These are phyloP conservation scores for Imbricaverruca yamaguchii DNA, from an alignment of 2,888 invertebrate genomes.

Conservation along the genomic window DNA sequence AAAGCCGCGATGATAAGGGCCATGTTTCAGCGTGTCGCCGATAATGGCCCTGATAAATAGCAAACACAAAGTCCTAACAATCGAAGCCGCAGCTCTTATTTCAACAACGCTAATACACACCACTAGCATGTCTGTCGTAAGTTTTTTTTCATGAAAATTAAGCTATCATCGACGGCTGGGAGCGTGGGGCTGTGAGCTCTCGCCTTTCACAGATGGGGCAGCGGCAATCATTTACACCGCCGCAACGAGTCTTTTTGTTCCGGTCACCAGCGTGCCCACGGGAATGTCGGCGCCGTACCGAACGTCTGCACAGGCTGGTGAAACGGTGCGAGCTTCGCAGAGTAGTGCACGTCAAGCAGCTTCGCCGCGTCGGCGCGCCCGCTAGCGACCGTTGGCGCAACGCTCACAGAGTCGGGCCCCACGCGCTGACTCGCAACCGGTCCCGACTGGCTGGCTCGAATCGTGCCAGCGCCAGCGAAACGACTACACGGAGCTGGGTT, in stretches of 20 bases:
- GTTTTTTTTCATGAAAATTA: constrained; percentile 11
- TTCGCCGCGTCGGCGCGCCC: too few relatives aligned
- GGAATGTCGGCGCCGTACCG: neutral
- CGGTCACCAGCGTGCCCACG: neutral
- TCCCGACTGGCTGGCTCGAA: neutral
- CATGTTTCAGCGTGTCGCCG: neutral
- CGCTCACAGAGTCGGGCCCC: too few relatives aligned
- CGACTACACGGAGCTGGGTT: neutral
- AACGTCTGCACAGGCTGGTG: too few relatives aligned
- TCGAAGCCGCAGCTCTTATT: neutral
- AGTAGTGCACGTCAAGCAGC: too few relatives aligned
- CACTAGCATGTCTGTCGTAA: neutral
- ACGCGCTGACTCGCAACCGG: neutral
- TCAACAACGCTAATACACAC: constrained; percentile 9
- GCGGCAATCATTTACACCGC: neutral
- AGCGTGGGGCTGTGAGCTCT: neutral
- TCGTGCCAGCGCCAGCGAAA: neutral
- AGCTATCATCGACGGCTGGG: neutral
- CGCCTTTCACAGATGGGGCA: constrained; percentile 10
- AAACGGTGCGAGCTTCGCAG: too few relatives aligned
- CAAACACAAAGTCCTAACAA: constrained; percentile 11
- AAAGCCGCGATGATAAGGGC: neutral
- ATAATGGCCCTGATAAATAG: neutral
- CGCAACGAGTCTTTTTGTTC: neutral
- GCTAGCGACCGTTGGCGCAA: too few relatives aligned